These are phyloP conservation scores for Trematomus bernacchii DNA, from an alignment of 2,797 vertebrate genomes.

Conservation along the genomic window DNA sequence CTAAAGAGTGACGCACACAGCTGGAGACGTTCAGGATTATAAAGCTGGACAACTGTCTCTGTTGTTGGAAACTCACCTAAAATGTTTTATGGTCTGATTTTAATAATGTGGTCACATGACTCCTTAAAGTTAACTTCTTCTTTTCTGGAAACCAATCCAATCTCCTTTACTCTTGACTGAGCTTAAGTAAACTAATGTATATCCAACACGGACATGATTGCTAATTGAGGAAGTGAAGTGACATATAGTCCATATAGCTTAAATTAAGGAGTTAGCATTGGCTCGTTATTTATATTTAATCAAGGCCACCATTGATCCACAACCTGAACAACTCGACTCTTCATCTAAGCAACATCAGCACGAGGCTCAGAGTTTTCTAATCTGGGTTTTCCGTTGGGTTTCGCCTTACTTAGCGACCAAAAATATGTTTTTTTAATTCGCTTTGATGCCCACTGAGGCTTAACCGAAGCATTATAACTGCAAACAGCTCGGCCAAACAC, in stretches of 20 bases:
- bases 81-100: too few relatives aligned
- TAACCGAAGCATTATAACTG: slow-evolving; percentile 9
- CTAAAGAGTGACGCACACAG: too few relatives aligned
- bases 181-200: background rate
- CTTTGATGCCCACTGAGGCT: slow-evolving; percentile 15
- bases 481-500: background rate
- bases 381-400: slow-evolving; percentile 2
- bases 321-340: background rate
- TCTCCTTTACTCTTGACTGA: too few relatives aligned
- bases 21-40: too few relatives aligned
- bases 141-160: too few relatives aligned
- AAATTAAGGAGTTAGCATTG: background rate
- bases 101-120: too few relatives aligned
- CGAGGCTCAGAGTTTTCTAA: background rate
- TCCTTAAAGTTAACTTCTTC: too few relatives aligned
- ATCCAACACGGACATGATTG: background rate
- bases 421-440: slow-evolving; percentile 13
- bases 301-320: background rate
- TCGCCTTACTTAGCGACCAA: background rate
- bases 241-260: background rate
- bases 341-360: background rate
- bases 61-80: too few relatives aligned
- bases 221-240: background rate
- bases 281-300: slow-evolving; percentile 16
- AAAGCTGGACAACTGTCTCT: too few relatives aligned